Percentiles rank a stretch among this genome's conserved stretches.
These are phyloP conservation scores for Etheostoma spectabile DNA, from an alignment of 2,113 vertebrate species.

Conservation along the genomic window DNA sequence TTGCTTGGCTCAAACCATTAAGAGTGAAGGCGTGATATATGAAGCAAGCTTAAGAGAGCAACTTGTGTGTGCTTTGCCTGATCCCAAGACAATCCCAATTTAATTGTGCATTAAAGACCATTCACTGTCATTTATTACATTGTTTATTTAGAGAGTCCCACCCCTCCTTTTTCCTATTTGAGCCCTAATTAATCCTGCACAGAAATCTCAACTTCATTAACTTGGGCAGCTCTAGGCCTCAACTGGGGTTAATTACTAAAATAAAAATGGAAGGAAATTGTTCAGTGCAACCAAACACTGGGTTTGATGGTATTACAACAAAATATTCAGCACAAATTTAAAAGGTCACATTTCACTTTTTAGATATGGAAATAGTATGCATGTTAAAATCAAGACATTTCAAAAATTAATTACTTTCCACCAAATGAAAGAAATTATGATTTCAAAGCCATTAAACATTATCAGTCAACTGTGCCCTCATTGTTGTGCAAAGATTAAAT, in stretches of 20 bases:
- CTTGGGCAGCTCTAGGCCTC: slow-evolving; percentile 84
- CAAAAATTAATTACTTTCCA: slow-evolving; percentile 33
- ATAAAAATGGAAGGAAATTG: slow-evolving; percentile 81
- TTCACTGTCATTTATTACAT: slow-evolving; percentile 90
- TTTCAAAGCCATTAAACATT: slow-evolving; percentile 39
- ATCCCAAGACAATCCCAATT: slow-evolving; percentile 87
- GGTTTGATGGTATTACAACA: slow-evolving; percentile 56
- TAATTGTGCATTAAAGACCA: slow-evolving; percentile 93
- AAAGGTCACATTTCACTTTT: slow-evolving; percentile 60
- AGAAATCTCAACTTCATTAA: slow-evolving; percentile 89
- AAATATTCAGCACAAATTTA: slow-evolving; percentile 37
- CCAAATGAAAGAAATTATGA: slow-evolving; percentile 16
- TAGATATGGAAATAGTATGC: slow-evolving; percentile 16
- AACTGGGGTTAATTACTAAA: slow-evolving; percentile 88
- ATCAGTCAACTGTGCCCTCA: slow-evolving; percentile 33
- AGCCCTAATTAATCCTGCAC: slow-evolving; percentile 90
- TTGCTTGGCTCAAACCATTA: slow-evolving; percentile 85
- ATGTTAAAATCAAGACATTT: slow-evolving; percentile 33
- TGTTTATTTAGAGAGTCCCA: slow-evolving; percentile 85
- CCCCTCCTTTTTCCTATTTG: slow-evolving; percentile 77
- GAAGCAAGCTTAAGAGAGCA: slow-evolving; percentile 83
- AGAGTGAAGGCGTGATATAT: slow-evolving; percentile 88
- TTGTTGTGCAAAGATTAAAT: slow-evolving; percentile 39
- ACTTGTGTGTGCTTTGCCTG: slow-evolving; percentile 87
- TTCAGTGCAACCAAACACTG: slow-evolving; percentile 57